Percentiles rank a stretch among this genome's conserved stretches.
Evolutionary conservation across 92 coral and sea anemone genomes (phyloP).

Genomic region (Zoanthus sociatus): DNA sequence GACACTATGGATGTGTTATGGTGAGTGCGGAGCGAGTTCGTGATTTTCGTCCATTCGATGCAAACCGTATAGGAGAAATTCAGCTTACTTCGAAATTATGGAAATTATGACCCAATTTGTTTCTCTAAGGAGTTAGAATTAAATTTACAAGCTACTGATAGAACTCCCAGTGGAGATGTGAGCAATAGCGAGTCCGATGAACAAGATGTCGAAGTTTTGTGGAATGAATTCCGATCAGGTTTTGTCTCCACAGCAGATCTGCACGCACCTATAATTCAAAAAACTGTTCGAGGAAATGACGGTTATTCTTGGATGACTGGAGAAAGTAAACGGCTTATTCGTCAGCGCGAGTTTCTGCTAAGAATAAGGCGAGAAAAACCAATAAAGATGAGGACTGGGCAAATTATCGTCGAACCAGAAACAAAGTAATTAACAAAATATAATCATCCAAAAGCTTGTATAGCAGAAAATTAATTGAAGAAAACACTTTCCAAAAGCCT

Average conservation of each 20-base stretch:
- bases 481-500: conserved; percentile 27
- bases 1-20: no score
- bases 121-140: conserved; percentile 35
- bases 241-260: conserved; percentile 39
- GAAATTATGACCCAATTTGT: not conserved
- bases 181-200: conserved; percentile 1
- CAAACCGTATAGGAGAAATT: no score
- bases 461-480: conserved; percentile 38
- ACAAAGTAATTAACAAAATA: not conserved
- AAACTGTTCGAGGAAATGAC: conserved; percentile 37
- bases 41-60: no score
- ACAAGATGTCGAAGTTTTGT: conserved; percentile 17
- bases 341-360: conserved; percentile 32
- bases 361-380: conserved; percentile 40
- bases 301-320: conserved; percentile 45
- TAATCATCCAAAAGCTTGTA: conserved; percentile 27
- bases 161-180: conserved; percentile 3
- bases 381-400: conserved; percentile 38
- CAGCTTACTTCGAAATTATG: not conserved
- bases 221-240: conserved; percentile 25
- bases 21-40: no score
- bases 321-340: conserved; percentile 30
- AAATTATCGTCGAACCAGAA: conserved; percentile 20
- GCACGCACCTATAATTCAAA: conserved; percentile 50
- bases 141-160: conserved; percentile 21